Percentiles rank a stretch among this genome's conserved stretches.
Evolutionary conservation across 2,888 invertebrate genomes (phyloP).

Genomic region (Mystacides longicornis): DNA sequence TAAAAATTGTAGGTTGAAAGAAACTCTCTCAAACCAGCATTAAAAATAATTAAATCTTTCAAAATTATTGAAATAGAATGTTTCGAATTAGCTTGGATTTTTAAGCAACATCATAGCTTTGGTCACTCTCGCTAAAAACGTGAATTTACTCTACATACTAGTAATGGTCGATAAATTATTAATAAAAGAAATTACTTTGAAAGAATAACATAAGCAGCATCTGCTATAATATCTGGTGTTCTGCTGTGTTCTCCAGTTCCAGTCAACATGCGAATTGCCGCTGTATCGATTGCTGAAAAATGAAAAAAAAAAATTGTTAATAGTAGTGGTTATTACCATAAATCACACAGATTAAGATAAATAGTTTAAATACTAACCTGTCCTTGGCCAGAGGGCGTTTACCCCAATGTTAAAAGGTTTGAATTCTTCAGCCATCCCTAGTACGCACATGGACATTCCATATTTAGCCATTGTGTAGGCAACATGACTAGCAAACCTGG

Average conservation of each 20-base stretch:
- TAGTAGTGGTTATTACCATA: neutral
- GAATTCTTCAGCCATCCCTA: constrained; percentile 96
- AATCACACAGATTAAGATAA: neutral
- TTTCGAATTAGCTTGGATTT: too few relatives aligned
- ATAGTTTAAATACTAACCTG: constrained; percentile 48
- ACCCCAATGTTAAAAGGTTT: constrained; percentile 76
- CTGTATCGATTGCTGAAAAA: constrained; percentile 76
- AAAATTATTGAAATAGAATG: too few relatives aligned
- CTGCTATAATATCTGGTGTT: constrained; percentile 79
- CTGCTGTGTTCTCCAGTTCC: constrained; percentile 66
- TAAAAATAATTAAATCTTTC: too few relatives aligned
- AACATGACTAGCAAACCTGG: constrained; percentile 73
- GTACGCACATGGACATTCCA: constrained; percentile 97
- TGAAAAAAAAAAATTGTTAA: neutral
- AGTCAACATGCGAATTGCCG: constrained; percentile 82
- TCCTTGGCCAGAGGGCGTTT: constrained; percentile 94
- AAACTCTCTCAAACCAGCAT: too few relatives aligned
- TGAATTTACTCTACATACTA: too few relatives aligned
- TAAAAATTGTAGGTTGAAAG: too few relatives aligned
- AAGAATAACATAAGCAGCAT: constrained; percentile 81
- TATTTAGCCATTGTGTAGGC: constrained; percentile 99
- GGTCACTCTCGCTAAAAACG: too few relatives aligned
- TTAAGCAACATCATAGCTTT: too few relatives aligned
- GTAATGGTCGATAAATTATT: too few relatives aligned
- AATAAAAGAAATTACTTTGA: constrained; percentile 41